These are phyloP conservation scores for Calliphora vomitoria DNA, from an alignment of 2,888 invertebrate genomes.

Conservation along the genomic window DNA sequence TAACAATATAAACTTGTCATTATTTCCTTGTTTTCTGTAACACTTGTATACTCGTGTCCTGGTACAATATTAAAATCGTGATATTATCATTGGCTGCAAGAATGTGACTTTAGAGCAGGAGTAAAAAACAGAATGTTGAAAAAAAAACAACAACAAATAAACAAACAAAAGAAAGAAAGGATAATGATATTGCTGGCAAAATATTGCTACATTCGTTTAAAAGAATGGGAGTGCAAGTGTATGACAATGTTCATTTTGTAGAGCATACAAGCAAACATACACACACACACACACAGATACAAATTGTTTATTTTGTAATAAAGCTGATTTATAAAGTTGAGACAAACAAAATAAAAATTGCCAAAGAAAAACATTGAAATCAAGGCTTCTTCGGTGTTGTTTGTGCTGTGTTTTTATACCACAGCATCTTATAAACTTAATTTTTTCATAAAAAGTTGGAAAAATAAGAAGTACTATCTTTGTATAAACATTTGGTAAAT, in stretches of 20 bases:
- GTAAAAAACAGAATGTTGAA: conserved; percentile 13
- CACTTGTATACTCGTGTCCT: neutral
- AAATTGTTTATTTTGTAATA: conserved; percentile 73
- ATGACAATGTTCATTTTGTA: conserved; percentile 30
- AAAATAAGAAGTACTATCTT: neutral
- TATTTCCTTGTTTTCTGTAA: conserved; percentile 6
- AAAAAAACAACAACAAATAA: conserved; percentile 43
- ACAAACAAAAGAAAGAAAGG: conserved; percentile 54
- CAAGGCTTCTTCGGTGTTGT: neutral
- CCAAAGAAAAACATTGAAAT: conserved; percentile 18
- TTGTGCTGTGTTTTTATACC: neutral
- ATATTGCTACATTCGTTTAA: conserved; percentile 43
- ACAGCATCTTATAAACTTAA: conserved; percentile 34
- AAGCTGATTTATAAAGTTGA: conserved; percentile 73
- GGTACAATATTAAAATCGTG: conserved; percentile 64
- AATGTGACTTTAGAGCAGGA: conserved; percentile 62
- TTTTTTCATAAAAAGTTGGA: conserved; percentile 34
- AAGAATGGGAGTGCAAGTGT: neutral
- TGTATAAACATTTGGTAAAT: conserved; percentile 47
- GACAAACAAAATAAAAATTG: conserved; percentile 59
- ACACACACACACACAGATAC: conserved; percentile 17
- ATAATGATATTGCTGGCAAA: conserved; percentile 69
- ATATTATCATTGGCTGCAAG: conserved; percentile 61
- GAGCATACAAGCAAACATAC: neutral
- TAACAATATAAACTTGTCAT: neutral